Base-by-base conservation (phyloP, 2,113 vertebrate genomes). In the Oostethus manadensis region DNA sequence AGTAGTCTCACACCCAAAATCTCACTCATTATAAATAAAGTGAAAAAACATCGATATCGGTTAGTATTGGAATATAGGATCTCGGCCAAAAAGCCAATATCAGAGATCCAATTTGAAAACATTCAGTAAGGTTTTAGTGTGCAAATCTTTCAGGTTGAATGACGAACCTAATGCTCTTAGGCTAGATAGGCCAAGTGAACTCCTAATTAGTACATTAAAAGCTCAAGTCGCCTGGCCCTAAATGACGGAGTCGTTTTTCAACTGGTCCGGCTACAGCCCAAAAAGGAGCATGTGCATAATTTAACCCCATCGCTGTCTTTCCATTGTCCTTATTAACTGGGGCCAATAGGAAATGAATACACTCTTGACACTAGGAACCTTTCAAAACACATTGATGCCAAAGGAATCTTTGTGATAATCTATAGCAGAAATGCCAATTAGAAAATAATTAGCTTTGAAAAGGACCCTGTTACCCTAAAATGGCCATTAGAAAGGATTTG, bases 171-270 rank as follows among this genome's bases (percentile, higher is more conserved):
- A 38, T n/a, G 10, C 33, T 13, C 2, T 8, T 5, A 38, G n/a
- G 51, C 51, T 14, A 13, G 53, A 55, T 55, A 16, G 53, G 21
- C 53, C 1, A 57, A 57, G 22, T 45, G 42, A 18, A 42, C 15
- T 59, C 42, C 44, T 67, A 53, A 67, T 62, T 60, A 42, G 58
- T 66, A 56, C 46, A 62, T 48, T 60, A 60, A 69, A 57, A 49
- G 45, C 58, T 57, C 18, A 44, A 49, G 26, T 54, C 5, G 51
- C 20, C 42, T 53, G 20, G 38, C 70, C 62, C 29, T 14, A 43
- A 13, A 47, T 51, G 51, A 66, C 46, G 57, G 38, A 60, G 60
- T 42, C 51, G n/a, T 55, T 55, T 55, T 38, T 55, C 51, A 55
- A 20, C 2, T n/a, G 10, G 33, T 8, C 10, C 33, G 38, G 51